These are phyloP conservation scores for Drepanosiphum platanoidis DNA, from an alignment of 2,888 invertebrate genomes.

Conservation along the genomic window DNA sequence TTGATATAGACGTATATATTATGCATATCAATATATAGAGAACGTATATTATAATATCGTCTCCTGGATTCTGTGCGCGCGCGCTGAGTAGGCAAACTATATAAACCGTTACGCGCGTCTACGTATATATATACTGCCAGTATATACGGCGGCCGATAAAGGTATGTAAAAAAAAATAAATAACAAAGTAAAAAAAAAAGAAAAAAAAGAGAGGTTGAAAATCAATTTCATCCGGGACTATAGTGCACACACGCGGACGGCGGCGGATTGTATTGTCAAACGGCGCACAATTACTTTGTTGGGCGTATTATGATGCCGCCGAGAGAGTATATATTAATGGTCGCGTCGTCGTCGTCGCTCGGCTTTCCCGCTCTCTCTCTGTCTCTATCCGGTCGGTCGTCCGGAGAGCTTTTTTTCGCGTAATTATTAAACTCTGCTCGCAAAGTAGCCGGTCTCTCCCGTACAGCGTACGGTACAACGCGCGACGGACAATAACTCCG, in stretches of 20 bases:
- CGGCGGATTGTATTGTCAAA: conserved; percentile 29
- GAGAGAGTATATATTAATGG: too few relatives aligned
- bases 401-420: neutral
- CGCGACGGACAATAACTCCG: neutral
- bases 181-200: neutral
- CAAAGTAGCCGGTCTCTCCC: neutral
- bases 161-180: conserved; percentile 9
- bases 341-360: neutral
- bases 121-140: too few relatives aligned
- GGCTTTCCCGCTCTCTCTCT: neutral
- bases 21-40: neutral
- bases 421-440: conserved; percentile 31
- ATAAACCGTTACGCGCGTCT: too few relatives aligned
- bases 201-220: neutral
- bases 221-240: conserved; percentile 50
- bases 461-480: neutral
- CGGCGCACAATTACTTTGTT: conserved; percentile 41
- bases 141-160: conserved; percentile 4
- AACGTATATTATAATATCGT: conserved; percentile 27
- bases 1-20: neutral
- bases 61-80: neutral
- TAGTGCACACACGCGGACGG: neutral
- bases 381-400: neutral
- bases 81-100: neutral
- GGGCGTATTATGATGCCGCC: conserved; percentile 4